Base-by-base conservation (phyloP, 2,797 vertebrate genomes). In the Hippoglossus hippoglossus region DNA sequence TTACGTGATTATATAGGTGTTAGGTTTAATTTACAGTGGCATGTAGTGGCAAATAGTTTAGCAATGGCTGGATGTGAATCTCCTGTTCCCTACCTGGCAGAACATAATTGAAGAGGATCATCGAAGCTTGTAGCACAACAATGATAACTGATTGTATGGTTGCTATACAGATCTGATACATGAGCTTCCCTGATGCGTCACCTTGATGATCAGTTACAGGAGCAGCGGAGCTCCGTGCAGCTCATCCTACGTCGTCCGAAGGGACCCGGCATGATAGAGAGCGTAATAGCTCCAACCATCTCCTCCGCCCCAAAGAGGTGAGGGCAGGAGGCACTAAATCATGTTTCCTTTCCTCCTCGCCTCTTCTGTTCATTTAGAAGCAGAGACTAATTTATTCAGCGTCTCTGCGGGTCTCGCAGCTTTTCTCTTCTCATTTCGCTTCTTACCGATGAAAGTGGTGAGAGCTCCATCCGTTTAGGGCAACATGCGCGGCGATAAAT, bases 401-500 rank as follows among this genome's bases (percentile, higher is more conserved):
- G 71, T 81, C 82, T 86, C 82, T 67, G 57, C 54, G 75, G 82
- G 80, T 84, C 79, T 85, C 71, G 81, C 66, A 57, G 53, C 55
- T 51, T 79, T 82, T 77, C 71, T 79, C 68, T 67, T 76, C 73
- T 79, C 75, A 82, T 89, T 90, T 84, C 24, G 50, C 71, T 74
- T 41, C 67, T 71, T 60, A 34, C 65, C 1, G 21, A 39, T 68
- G 77, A 79, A 74, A 82, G 63, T 15, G 25, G 31, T 46, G 51
- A 63, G 84, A 60, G 80, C 77, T 83, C 80, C 77, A 86, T 87
- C 54, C 36, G 52, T 91, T 93, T 87, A 88, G 64, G 72, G 73
- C 51, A 63, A 82, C 71, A 46, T 13, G 56, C 8, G 22, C 58
- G n/a, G 75, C 71, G 69, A 83, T 88, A 86, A 86, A 91, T 88